Base-by-base conservation (phyloP, 2,113 vertebrate genomes). In the Octodon degus region DNA sequence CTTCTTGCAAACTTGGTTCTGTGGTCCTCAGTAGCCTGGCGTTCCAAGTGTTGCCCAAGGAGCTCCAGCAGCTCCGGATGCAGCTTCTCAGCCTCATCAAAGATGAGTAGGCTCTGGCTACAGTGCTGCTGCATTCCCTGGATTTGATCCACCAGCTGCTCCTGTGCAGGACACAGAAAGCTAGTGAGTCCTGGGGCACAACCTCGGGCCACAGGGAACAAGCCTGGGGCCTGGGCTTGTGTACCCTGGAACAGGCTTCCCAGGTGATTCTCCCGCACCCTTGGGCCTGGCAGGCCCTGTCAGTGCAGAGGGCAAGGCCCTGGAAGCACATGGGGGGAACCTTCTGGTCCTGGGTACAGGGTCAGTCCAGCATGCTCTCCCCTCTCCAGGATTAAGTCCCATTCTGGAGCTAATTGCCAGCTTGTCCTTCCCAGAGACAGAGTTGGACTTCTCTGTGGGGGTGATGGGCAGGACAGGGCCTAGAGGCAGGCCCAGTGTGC, bases 11-110 rank as follows among this genome's bases (percentile, higher is more conserved):
- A 97, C 97, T 98, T 98, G 0, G 97, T 97, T 3, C 97, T 98
- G 25, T 98, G 70, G 98, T 30, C 74, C 30, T 98, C 80, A 2
- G 97, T 97, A 97, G 98, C 93, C 10, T 97, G 97, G 67, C 55
- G 98, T 96, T 99, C 98, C 98, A 99, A 95, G 96, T 98, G 99
- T 58, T 99, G 99, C 84, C 98, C 98, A 70, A 99, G 98, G 93
- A 99, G 98, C 3, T 99, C 99, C 60, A 99, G 99, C 88, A 99
- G 99, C 40, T 97, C 98, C 0, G 98, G 98, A 47, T 99, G 99
- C 85, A 99, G 98, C 97, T 99, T 99, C 98, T 99, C 99, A 0
- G 99, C 99, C 96, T 99, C 99, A 1, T 99, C 99, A 0, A 99
- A 99, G 97, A 99, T 98, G 96, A 99, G 99, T 81, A 99, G 98